phyloP scores from a whole-genome alignment of 1,140 invertebrate genomes.

The Callitettix versicolor region DNA sequence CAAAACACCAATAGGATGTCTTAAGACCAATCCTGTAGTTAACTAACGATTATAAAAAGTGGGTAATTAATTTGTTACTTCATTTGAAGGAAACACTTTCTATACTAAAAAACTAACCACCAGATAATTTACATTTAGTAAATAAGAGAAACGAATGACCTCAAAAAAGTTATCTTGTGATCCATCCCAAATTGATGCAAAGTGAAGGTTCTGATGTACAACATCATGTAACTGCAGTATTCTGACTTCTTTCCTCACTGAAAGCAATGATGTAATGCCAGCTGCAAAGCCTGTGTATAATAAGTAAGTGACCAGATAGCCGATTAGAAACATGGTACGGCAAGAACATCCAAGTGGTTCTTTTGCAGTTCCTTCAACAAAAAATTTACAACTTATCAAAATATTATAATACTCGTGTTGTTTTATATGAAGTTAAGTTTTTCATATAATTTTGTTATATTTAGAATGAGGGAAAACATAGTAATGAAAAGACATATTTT shows the following conservation, averaged over 20 bases:
- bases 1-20: no score
- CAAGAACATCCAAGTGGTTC: conserved; percentile 26
- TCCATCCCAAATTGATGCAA: background rate
- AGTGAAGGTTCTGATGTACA: background rate
- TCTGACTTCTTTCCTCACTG: conserved; percentile 7
- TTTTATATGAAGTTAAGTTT: background rate
- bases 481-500: no score
- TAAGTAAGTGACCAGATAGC: conserved; percentile 26
- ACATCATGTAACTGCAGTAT: background rate
- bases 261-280: conserved; percentile 28
- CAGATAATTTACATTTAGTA: no score
- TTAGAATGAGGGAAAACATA: no score
- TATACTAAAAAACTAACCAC: no score
- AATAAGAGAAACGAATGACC: no score
- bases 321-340: conserved; percentile 26
- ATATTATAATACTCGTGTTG: background rate
- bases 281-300: conserved; percentile 29
- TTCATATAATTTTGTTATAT: no score
- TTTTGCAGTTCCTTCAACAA: conserved; percentile 18
- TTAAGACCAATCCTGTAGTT: no score
- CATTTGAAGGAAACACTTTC: no score
- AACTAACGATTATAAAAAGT: no score
- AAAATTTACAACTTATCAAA: no score
- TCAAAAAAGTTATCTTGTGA: background rate
- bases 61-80: no score